Evolutionary conservation across 1,140 invertebrate species (phyloP).

Genomic region (Portunus trituberculatus): DNA sequence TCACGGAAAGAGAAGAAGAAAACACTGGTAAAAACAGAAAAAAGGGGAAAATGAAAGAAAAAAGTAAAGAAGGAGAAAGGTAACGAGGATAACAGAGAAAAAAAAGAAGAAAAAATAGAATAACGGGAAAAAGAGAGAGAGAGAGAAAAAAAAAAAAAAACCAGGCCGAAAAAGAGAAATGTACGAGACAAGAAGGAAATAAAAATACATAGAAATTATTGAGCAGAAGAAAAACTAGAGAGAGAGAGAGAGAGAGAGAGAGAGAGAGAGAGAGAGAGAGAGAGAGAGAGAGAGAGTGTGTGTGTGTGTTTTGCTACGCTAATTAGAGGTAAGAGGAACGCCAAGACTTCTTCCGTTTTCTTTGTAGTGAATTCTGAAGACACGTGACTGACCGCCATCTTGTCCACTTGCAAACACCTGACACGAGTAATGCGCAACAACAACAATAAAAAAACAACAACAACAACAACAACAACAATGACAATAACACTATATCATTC

Average conservation of each 20-base stretch:
- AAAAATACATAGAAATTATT: neutral
- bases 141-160: neutral
- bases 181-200: neutral
- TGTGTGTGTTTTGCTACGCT: neutral
- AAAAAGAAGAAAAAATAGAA: neutral
- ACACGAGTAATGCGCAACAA: neutral
- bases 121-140: neutral
- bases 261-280: slow-evolving; percentile 11
- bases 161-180: neutral
- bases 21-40: no score
- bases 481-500: no score
- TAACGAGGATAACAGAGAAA: neutral
- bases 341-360: neutral
- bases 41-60: neutral
- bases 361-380: neutral
- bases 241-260: slow-evolving; percentile 20
- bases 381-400: neutral
- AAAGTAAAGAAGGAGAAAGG: neutral
- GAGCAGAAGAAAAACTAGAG: neutral
- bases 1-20: no score
- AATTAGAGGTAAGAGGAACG: neutral
- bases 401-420: neutral
- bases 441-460: neutral
- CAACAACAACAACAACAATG: neutral
- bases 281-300: slow-evolving; percentile 18